phyloP scores from a whole-genome alignment of 2,888 invertebrate species.

The Merodon equestris region DNA sequence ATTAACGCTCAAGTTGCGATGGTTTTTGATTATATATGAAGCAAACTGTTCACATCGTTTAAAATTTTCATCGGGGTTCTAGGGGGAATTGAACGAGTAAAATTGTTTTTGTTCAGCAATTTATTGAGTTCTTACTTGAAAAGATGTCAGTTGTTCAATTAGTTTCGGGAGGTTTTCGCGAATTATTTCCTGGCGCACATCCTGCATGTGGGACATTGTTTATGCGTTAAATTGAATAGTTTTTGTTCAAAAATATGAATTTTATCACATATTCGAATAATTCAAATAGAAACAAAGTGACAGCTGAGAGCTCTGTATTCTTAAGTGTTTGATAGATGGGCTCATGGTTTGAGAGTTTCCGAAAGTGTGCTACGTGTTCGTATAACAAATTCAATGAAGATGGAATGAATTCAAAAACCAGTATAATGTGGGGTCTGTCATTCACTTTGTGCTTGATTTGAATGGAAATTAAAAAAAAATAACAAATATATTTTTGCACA shows the following conservation, averaged over 20 bases:
- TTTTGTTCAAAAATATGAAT: slow-evolving; percentile 10
- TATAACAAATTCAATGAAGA: no score
- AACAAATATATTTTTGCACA: no score
- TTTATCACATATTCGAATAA: slow-evolving; percentile 23
- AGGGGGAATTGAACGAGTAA: not conserved
- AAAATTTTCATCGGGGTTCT: slow-evolving; percentile 78
- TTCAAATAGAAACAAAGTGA: slow-evolving; percentile 12
- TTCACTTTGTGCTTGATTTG: no score
- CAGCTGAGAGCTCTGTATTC: slow-evolving; percentile 11
- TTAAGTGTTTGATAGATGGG: slow-evolving; percentile 15
- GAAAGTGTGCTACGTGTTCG: no score
- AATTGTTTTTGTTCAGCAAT: not conserved
- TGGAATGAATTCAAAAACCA: no score
- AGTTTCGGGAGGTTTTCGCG: slow-evolving; percentile 72
- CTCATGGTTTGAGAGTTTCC: not conserved
- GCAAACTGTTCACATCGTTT: slow-evolving; percentile 77
- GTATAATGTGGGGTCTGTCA: no score
- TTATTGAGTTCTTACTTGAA: slow-evolving; percentile 69
- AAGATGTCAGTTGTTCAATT: slow-evolving; percentile 72
- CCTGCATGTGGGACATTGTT: slow-evolving; percentile 63
- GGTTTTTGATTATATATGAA: slow-evolving; percentile 78
- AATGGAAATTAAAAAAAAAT: no score
- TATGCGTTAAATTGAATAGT: not conserved
- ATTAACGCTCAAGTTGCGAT: slow-evolving; percentile 79
- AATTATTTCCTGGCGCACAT: slow-evolving; percentile 72